Evolutionary conservation across 1,140 invertebrate species (phyloP), one percentile per base, ranked within the genome.

Genomic region (Daktulosphaira vitifoliae): DNA sequence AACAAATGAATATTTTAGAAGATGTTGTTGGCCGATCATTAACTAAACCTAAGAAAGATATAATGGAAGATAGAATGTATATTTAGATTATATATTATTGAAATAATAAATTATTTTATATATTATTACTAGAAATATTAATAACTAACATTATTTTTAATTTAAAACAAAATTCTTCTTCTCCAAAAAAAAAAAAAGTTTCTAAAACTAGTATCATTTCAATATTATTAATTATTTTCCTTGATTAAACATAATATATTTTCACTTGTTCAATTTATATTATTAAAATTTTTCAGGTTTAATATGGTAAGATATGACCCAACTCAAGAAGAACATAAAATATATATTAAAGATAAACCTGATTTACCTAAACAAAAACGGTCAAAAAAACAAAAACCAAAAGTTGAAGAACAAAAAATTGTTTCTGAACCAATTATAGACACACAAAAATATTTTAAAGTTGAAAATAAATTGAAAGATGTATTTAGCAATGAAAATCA

Each of bases 1-100:
- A 62, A n/a, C 56, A 62, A 62, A 62, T 62, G 56, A 62, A 62
- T 46, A 62, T 62, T 46, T 33, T 62, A 33, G 56, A 62, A 62
- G 13, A 33, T 62, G 56, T 62, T 1, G 44, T 62, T 15, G 56
- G 56, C 3, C 42, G 25, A 29, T 46, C 56, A 20, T 46, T 62
- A 9, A 62, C 18, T 7, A 62, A 62, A 48, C 56, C 18, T 0
- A 62, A 62, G 29, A 62, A 62, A 29, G 2, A 2, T 20, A 22
- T 15, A 33, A 33, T 33, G 13, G 56, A 46, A 48, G 16, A 62
- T 2, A 23, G 29, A 48, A 33, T 62, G 56, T 62, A 62, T 20
- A n/a, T 5, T 33, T 33, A 33, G 29, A 6, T 33, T 33, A 5
- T 6, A 33, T 33, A 33, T 6, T 6, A 33, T 33, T 33, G 29